These are phyloP conservation scores for Falco columbarius DNA, from an alignment of 2,797 vertebrate genomes.

Conservation along the genomic window DNA sequence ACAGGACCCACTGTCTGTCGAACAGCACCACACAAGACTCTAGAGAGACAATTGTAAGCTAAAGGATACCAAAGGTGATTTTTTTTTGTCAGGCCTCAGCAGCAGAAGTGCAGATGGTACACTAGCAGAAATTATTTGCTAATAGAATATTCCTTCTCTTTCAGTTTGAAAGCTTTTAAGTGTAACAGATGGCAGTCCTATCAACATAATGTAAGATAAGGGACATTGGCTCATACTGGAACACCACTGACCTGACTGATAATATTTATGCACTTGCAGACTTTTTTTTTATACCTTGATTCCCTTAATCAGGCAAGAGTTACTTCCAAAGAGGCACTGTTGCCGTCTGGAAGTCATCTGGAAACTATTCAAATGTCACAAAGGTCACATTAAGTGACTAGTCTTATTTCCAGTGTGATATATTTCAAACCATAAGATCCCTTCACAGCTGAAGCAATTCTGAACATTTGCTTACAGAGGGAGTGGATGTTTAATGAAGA, in stretches of 20 bases:
- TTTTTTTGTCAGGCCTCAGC: background rate
- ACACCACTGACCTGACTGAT: background rate
- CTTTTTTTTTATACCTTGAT: background rate
- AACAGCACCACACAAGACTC: background rate
- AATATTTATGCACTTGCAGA: background rate
- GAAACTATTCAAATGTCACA: background rate
- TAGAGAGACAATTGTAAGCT: background rate
- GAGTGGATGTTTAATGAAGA: background rate
- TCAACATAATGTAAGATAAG: background rate
- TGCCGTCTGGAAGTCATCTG: constrained; percentile 27
- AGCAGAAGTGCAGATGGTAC: background rate
- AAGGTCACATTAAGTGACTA: constrained; percentile 35
- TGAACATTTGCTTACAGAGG: background rate
- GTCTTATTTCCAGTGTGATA: background rate
- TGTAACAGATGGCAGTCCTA: constrained; percentile 1
- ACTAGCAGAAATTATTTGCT: background rate
- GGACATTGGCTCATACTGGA: background rate
- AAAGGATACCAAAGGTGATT: background rate
- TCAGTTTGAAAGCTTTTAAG: constrained; percentile 14
- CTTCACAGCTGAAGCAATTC: background rate
- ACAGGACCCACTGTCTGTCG: rapidly evolving
- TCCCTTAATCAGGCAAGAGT: background rate
- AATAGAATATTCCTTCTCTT: background rate
- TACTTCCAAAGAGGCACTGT: background rate
- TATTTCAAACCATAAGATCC: background rate